Base-by-base conservation (phyloP, 64 coral and sea anemone species). In the Astreopora myriophthalma region DNA sequence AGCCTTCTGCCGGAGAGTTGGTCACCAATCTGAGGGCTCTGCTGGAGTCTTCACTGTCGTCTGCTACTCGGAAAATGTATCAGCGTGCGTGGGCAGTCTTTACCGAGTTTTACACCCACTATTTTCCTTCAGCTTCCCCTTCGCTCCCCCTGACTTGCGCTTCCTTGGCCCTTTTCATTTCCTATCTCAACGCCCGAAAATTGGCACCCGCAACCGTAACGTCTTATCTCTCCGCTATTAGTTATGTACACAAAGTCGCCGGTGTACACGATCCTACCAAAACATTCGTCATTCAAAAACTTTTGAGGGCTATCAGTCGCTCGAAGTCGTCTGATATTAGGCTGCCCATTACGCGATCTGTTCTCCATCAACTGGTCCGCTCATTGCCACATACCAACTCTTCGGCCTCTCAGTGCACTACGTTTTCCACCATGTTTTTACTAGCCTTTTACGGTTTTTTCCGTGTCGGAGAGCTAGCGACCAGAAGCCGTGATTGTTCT, bases 381-480 rank as follows among this genome's bases (percentile, higher is more conserved):
- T 46, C 42, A 46, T 46, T 46, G 42, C 42, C 4, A 46, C 42
- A 46, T 46, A 46, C 42, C 42, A 46, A 46, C 42, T 65, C 80
- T 85, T 85, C 80, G n/a, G 80, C 51, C 51, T 63, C 23, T 4
- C 80, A 85, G 31, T 55, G 80, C 3, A 32, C 52, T 30, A 23
- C 63, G 1, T 85, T 44, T 24, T 16, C 51, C 5, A 5, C 80
- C 10, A 85, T 85, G 80, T 85, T 85, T 85, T 34, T 85, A 25
- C 9, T 36, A 36, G 80, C 80, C 5, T 85, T 88, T 35, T 88
- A 74, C 16, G 86, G 68, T 5, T 58, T 88, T 34, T 88, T 88
- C 6, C 68, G 86, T 1, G 73, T 88, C 29, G 86, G 86, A 7
- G 69, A 40, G 49, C 34, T 64, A 49, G 27, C 49, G 4, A 33